Evolutionary conservation across 2,888 invertebrate genomes (phyloP).

Genomic region (Drosophila phalerata): DNA sequence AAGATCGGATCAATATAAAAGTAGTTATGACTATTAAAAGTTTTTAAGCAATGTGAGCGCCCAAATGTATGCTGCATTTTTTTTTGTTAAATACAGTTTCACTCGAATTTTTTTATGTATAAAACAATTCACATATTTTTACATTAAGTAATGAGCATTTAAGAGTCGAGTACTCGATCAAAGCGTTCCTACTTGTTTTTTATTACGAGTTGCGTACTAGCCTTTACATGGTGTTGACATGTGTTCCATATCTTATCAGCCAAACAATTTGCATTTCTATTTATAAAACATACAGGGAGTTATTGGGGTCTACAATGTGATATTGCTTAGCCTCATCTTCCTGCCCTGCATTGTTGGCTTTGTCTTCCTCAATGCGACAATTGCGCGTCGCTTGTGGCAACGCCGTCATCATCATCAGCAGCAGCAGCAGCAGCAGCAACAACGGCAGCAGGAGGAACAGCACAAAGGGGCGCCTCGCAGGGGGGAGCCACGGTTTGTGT

Average conservation of each 20-base stretch:
- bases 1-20: not conserved
- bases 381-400: slow-evolving; percentile 86
- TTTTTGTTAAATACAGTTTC: not conserved
- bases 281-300: slow-evolving; percentile 58
- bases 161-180: not conserved
- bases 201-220: slow-evolving; percentile 15
- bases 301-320: slow-evolving; percentile 76
- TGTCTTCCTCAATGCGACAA: slow-evolving; percentile 86
- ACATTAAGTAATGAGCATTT: not conserved
- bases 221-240: slow-evolving; percentile 35
- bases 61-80: not conserved
- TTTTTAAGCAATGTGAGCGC: not conserved
- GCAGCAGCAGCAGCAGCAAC: slow-evolving; percentile 36
- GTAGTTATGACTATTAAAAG: not conserved
- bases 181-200: not conserved
- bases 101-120: not conserved
- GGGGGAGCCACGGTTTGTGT: slow-evolving; percentile 16
- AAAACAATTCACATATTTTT: not conserved
- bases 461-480: not conserved
- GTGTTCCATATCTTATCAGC: slow-evolving; percentile 65
- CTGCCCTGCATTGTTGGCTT: slow-evolving; percentile 86
- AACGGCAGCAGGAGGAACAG: slow-evolving; percentile 16
- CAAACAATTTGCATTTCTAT: slow-evolving; percentile 56
- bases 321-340: slow-evolving; percentile 85
- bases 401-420: slow-evolving; percentile 81